Evolutionary conservation across 2,113 vertebrate genomes (phyloP), one percentile per base, ranked within the genome.

Genomic region (Oreocharis arfaki): DNA sequence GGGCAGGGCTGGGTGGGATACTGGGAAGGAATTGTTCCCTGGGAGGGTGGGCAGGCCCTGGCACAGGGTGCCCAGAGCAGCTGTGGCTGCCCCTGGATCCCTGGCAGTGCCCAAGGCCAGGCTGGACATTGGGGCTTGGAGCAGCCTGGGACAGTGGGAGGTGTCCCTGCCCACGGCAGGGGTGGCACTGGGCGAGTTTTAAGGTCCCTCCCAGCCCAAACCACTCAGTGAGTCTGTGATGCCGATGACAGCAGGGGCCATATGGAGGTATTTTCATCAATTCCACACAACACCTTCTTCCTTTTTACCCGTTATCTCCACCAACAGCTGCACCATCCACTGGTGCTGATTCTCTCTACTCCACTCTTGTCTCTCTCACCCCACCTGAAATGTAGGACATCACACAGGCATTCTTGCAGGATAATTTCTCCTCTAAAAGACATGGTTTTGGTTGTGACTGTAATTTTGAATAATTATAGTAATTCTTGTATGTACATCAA

Each of bases 101-200:
- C 86, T 88, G 86, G 86, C 52, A 88, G 50, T 73, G 76, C 5
- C 76, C 76, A 57, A 65, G 59, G 44, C 35, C 76, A 80, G 76
- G 32, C 0, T 88, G 85, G 85, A 18, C 23, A 46, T 0, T 64
- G 65, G 75, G 67, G 39, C 55, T 78, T 3, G 81, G 74, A 63
- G 56, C 56, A 55, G 16, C 56, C 56, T 69, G 74, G 64, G 15
- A 15, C 59, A 21, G 14, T 16, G 76, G 35, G 0, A 50, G 35
- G 21, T 22, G 76, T 33, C 59, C 67, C 59, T 80, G 50, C 14
- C 6, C 76, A 33, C 13, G 59, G 37, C 32, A 0, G 44, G 33
- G 27, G 4, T 24, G 52, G 23, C 0, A 3, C 0, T 3, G 33
- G 32, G 0, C 28, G 52, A 0, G 2, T 0, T 50, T 65, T 28